Evolutionary conservation across 1,140 invertebrate genomes (phyloP), one percentile per base, ranked within the genome.

Genomic region (Metaphire vulgaris): DNA sequence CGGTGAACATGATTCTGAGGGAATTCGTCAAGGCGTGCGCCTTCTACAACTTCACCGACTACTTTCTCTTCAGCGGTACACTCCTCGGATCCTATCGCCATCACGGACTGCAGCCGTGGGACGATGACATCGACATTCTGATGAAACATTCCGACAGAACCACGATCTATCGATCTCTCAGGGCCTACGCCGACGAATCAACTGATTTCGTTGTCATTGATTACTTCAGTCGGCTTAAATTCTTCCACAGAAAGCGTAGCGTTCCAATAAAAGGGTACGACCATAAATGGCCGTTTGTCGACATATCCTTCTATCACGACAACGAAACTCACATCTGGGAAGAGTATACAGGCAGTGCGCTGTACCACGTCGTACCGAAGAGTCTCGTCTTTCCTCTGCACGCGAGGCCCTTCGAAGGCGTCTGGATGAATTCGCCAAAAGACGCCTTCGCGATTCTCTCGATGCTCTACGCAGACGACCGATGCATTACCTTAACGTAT

Each of bases 91-190:
- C 79, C 16, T 81, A 77, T 41, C 64, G 80, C 12, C 80, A 81
- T 69, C 80, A 81, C 68, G 80, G 76, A 12, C 74, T 79, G 2
- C 76, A 80, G n/a, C 80, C 80, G 1, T 81, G 80, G 80, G 80
- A 81, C 72, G 80, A 81, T 65, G 80, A 81, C 64, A 32, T 79
- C 6, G 80, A 81, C 64, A 69, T 81, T 14, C 69, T 81, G 0
- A 33, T 80, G 26, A 26, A 28, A 21, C 26, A 2, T 14, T 33
- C 76, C 26, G 56, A 81, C n/a, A 67, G 67, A 66, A 64, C 34
- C 0, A 33, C 65, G 33, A 71, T 77, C 14, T 31, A 33, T 15
- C 33, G 72, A 26, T 77, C 77, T 2, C 69, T 79, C 15, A 76
- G 41, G 21, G 21, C 6, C 6, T 56, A 56, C 21, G 41, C 41